These are phyloP conservation scores for Oscheius sp. DNA, from an alignment of 1,140 invertebrate genomes.

Conservation along the genomic window DNA sequence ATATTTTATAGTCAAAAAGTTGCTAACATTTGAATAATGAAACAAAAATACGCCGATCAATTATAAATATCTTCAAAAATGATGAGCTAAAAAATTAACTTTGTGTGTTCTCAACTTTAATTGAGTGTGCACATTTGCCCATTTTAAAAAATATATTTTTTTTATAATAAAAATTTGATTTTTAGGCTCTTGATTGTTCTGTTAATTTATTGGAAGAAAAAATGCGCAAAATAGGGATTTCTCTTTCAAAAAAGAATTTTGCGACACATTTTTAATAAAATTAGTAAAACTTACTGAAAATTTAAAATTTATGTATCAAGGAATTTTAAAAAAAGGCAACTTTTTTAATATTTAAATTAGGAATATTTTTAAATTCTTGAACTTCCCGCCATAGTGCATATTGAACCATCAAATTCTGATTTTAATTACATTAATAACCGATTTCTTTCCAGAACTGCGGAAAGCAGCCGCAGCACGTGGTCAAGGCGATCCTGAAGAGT, in stretches of 20 bases:
- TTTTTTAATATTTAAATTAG: background rate
- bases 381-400: too few species aligned
- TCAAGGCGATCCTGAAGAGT: background rate
- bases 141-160: background rate
- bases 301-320: background rate
- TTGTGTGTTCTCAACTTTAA: background rate
- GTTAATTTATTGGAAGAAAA: background rate
- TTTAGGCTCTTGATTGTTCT: too few species aligned
- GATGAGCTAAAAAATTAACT: too few species aligned
- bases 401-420: background rate
- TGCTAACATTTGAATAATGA: too few species aligned
- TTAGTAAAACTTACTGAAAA: background rate
- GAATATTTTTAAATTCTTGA: background rate
- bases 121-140: background rate
- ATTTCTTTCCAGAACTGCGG: background rate
- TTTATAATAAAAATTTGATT: too few species aligned
- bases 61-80: too few species aligned
- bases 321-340: background rate
- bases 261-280: background rate
- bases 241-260: background rate
- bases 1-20: too few species aligned
- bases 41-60: too few species aligned
- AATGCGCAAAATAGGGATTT: background rate
- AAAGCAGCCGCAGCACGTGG: background rate
- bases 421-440: background rate